Conservation (phyloP, 2,113 vertebrate species). For the Datnioides undecimradiatus region DNA sequence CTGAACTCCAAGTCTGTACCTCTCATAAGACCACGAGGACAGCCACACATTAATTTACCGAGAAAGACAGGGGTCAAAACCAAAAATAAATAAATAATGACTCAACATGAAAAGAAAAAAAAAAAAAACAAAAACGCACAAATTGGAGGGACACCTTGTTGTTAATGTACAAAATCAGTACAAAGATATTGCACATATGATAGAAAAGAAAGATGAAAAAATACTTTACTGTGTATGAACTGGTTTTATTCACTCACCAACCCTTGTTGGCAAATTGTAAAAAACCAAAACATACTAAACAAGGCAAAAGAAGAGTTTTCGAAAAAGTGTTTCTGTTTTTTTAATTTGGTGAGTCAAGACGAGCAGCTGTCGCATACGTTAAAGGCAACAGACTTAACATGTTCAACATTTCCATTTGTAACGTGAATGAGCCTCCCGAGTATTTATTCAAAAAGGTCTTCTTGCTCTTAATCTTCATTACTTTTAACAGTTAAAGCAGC, state of each 20-base stretch:
- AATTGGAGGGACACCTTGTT: constrained; percentile 68
- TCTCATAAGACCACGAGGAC: constrained; percentile 65
- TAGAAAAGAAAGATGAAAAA: constrained; percentile 67
- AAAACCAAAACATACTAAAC: constrained; percentile 51
- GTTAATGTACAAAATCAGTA: constrained; percentile 77
- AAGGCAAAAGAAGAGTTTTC: constrained; percentile 61
- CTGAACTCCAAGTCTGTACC: constrained; percentile 81
- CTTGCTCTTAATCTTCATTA: neutral
- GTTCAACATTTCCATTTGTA: constrained; percentile 28
- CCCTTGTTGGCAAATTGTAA: constrained; percentile 47
- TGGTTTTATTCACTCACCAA: constrained; percentile 70
- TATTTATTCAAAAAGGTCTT: constrained; percentile 31
- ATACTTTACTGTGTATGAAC: constrained; percentile 62
- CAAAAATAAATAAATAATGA: constrained; percentile 75
- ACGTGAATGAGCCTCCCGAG: constrained; percentile 19
- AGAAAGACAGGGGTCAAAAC: constrained; percentile 71
- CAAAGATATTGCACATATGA: constrained; percentile 84
- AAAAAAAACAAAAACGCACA: constrained; percentile 62
- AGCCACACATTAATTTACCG: constrained; percentile 70
- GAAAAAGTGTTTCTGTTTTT: constrained; percentile 45
- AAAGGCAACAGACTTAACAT: constrained; percentile 40
- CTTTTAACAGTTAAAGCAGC: constrained; percentile 44
- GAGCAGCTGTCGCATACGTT: constrained; percentile 68
- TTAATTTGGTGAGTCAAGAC: constrained; percentile 56
- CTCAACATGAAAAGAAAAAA: constrained; percentile 45